A percentile compares a stretch with the other conserved stretches of the same genome.
Evolutionary conservation across 2,113 vertebrate species (phyloP).

Genomic region (Percina caprodes): DNA sequence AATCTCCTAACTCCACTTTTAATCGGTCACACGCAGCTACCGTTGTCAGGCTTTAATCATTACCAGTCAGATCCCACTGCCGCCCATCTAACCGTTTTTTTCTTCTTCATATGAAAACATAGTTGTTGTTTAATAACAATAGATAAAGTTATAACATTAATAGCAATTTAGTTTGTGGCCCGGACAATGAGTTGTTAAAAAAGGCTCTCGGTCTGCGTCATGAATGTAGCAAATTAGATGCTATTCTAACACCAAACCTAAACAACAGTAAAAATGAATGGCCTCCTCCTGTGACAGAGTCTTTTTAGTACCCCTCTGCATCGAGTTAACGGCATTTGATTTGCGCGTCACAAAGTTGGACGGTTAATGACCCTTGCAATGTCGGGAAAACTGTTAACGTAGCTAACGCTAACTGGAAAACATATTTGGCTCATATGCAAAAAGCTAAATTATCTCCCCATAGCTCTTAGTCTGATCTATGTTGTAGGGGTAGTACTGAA

Average conservation of each 20-base stretch:
- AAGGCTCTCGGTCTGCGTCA: neutral
- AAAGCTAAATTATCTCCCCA: slow-evolving; percentile 1
- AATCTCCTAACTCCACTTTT: slow-evolving; percentile 68
- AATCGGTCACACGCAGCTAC: slow-evolving; percentile 68
- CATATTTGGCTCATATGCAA: slow-evolving; percentile 36
- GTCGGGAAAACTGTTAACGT: slow-evolving; percentile 16
- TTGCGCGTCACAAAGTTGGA: slow-evolving; percentile 9
- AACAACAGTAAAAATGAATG: slow-evolving; percentile 14
- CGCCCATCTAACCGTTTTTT: slow-evolving; percentile 41
- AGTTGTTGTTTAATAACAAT: neutral
- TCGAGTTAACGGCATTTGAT: neutral
- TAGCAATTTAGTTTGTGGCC: neutral
- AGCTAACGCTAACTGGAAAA: slow-evolving; percentile 19
- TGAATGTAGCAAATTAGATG: neutral
- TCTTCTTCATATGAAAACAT: neutral
- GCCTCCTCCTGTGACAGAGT: neutral
- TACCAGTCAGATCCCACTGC: slow-evolving; percentile 58
- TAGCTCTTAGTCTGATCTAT: neutral
- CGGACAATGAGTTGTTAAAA: neutral
- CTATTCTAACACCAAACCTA: slow-evolving; percentile 14
- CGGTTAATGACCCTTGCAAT: slow-evolving; percentile 9
- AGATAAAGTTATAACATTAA: neutral
- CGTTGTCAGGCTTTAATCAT: slow-evolving; percentile 66
- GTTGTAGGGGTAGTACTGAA: slow-evolving; percentile 5
- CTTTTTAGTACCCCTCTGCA: neutral